Evolutionary conservation across 2,797 vertebrate genomes (phyloP).

Genomic region (Macroramphosus scolopax): DNA sequence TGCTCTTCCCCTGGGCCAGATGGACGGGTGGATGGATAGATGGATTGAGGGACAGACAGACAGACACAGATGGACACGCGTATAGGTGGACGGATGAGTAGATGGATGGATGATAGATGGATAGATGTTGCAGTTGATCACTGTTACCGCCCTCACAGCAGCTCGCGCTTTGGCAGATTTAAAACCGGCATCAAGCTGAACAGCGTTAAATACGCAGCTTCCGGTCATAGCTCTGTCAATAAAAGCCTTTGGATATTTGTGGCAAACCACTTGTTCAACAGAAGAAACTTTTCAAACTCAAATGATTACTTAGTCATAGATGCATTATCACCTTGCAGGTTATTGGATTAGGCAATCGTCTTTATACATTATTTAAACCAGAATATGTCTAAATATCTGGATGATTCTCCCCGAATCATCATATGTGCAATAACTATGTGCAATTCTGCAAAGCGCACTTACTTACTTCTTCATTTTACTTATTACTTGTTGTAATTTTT

Average conservation of each 20-base stretch:
- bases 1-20: slow-evolving; percentile 40
- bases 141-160: slow-evolving; percentile 32
- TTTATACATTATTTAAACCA: too few relatives aligned
- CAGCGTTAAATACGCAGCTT: slow-evolving; percentile 6
- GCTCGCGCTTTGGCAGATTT: slow-evolving; percentile 39
- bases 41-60: slow-evolving; percentile 1
- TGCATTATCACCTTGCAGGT: too few relatives aligned
- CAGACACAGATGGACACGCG: background rate
- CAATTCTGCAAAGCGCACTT: too few relatives aligned
- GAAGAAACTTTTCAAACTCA: too few relatives aligned
- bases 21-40: slow-evolving; percentile 40
- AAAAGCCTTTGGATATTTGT: slow-evolving; percentile 12
- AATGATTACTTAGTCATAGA: too few relatives aligned
- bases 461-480: too few relatives aligned
- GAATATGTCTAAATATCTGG: too few relatives aligned
- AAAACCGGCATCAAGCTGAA: slow-evolving; percentile 12
- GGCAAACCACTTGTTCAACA: background rate
- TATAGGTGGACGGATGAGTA: background rate
- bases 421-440: too few relatives aligned
- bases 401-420: too few relatives aligned
- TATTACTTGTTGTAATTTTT: too few relatives aligned
- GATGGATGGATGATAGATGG: background rate
- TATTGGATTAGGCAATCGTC: too few relatives aligned
- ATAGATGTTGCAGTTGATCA: slow-evolving; percentile 16
- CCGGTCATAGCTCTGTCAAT: slow-evolving; percentile 18